phyloP scores from a whole-genome alignment of 2,797 vertebrate genomes.

The Sebastes diploproa region DNA sequence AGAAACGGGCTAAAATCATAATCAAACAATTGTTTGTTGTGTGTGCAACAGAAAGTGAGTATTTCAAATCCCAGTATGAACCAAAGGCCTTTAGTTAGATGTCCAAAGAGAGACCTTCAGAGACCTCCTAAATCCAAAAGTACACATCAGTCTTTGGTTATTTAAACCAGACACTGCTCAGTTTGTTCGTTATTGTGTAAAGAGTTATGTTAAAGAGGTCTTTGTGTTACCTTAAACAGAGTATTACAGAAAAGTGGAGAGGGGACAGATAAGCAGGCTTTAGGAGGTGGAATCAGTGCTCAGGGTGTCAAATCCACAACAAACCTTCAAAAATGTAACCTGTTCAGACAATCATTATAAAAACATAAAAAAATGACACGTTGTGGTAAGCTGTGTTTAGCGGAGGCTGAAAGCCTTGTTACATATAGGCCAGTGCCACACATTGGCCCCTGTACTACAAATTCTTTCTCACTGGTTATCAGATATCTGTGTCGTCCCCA shows the following conservation, averaged over 20 bases:
- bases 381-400: constrained; percentile 14
- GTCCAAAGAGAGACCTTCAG: neutral
- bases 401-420: constrained; percentile 51
- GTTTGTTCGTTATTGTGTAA: neutral
- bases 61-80: neutral
- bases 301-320: neutral
- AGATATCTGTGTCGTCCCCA: constrained; percentile 74
- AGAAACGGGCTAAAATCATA: too few species aligned
- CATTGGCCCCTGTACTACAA: constrained; percentile 76
- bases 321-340: neutral
- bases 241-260: constrained; percentile 26
- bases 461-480: constrained; percentile 80
- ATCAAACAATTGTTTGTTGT: too few species aligned
- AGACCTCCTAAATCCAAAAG: neutral
- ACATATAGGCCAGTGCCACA: constrained; percentile 70
- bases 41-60: neutral
- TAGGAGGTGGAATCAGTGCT: neutral
- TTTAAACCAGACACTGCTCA: neutral
- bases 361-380: neutral
- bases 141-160: neutral
- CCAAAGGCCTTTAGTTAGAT: neutral
- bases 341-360: neutral
- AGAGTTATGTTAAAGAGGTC: constrained; percentile 20
- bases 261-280: neutral
- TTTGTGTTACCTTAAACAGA: constrained; percentile 35